A percentile compares a stretch with the other conserved stretches of the same genome.
phyloP scores from a whole-genome alignment of 2,113 vertebrate species.

The Raja brachyura region DNA sequence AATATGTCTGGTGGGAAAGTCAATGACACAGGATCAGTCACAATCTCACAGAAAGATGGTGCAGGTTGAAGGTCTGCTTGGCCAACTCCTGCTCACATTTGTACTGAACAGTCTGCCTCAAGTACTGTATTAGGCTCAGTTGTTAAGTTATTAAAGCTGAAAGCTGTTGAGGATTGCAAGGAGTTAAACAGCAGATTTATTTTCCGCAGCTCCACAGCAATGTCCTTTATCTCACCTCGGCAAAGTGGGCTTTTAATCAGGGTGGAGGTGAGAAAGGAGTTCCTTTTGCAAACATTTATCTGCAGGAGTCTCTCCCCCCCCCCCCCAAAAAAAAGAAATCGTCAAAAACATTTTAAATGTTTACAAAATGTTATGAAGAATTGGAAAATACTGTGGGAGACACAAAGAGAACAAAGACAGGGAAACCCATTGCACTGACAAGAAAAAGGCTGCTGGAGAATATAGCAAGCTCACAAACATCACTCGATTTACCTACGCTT shows the following conservation, averaged over 20 bases:
- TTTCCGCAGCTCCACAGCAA: background rate
- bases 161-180: background rate
- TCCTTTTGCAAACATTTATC: conserved; percentile 19
- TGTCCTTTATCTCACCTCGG: background rate
- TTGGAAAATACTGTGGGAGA: background rate
- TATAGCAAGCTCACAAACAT: background rate
- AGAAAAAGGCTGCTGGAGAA: background rate
- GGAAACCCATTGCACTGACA: background rate
- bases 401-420: background rate
- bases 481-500: background rate
- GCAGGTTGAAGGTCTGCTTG: too few species aligned
- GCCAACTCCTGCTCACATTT: background rate
- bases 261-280: background rate
- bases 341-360: background rate
- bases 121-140: background rate
- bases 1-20: too few species aligned
- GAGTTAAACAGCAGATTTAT: background rate
- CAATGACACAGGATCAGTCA: too few species aligned
- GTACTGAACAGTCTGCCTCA: background rate
- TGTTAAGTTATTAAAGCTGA: background rate
- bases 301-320: background rate
- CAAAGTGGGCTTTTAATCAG: background rate
- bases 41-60: too few species aligned
- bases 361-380: background rate
- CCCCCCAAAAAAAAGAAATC: background rate